These are phyloP conservation scores for Pipra filicauda DNA, from an alignment of 2,113 vertebrate genomes.

Conservation along the genomic window DNA sequence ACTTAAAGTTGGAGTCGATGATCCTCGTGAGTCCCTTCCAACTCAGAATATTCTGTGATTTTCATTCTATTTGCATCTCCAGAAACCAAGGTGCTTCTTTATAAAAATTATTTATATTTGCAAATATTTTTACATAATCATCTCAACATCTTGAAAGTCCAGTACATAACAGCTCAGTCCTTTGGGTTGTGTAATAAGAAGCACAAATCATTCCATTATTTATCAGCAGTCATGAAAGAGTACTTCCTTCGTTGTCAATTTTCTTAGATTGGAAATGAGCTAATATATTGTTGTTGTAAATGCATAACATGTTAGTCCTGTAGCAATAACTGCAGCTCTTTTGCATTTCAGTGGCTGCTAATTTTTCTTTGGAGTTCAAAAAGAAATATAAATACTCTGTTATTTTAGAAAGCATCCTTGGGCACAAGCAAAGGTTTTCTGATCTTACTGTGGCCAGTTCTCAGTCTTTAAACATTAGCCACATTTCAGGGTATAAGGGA, in stretches of 20 bases:
- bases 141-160: not conserved
- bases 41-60: not conserved
- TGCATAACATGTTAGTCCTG: not conserved
- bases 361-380: not conserved
- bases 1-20: too few species aligned
- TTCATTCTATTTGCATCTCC: not conserved
- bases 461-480: not conserved
- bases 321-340: not conserved
- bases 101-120: not conserved
- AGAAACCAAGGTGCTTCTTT: not conserved
- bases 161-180: not conserved
- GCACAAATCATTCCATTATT: not conserved
- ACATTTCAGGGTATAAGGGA: not conserved
- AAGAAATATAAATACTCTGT: not conserved
- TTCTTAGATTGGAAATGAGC: not conserved
- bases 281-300: not conserved
- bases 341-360: not conserved
- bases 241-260: not conserved
- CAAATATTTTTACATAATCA: not conserved
- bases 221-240: not conserved
- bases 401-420: not conserved
- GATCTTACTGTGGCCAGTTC: not conserved
- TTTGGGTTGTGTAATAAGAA: not conserved
- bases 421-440: not conserved
- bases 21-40: too few species aligned